phyloP scores from a whole-genome alignment of 2,797 vertebrate genomes.

The Neomorphus geoffroyi region DNA sequence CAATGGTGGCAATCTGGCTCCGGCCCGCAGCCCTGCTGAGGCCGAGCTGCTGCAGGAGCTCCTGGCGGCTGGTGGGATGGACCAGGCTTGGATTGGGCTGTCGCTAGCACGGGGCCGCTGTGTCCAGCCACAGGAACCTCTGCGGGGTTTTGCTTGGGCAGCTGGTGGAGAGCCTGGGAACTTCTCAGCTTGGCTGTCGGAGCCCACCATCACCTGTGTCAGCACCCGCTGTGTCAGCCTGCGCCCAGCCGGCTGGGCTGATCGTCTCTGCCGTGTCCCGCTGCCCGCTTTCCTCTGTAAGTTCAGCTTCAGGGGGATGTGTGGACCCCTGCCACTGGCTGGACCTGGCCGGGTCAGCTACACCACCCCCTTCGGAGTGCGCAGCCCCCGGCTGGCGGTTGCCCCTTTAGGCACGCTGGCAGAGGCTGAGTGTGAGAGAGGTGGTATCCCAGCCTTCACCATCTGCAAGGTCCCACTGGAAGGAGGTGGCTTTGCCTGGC shows the following conservation, averaged over 20 bases:
- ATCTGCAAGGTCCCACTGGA: conserved; percentile 58
- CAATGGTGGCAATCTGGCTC: conserved; percentile 76
- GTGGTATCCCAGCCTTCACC: neutral
- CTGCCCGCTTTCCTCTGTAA: conserved; percentile 77
- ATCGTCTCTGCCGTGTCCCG: conserved; percentile 14
- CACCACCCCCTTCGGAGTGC: conserved; percentile 69
- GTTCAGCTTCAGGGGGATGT: conserved; percentile 81
- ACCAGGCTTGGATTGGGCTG: conserved; percentile 78
- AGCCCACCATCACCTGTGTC: conserved; percentile 65
- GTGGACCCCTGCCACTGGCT: conserved; percentile 62
- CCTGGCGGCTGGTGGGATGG: neutral
- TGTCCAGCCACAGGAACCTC: neutral
- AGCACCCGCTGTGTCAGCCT: conserved; percentile 69
- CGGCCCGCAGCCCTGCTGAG: conserved; percentile 53
- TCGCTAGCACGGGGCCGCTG: conserved; percentile 65
- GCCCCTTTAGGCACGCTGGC: conserved; percentile 76
- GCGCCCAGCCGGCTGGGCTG: conserved; percentile 45
- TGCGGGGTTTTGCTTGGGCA: conserved; percentile 77
- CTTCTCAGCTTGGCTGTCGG: conserved; percentile 72
- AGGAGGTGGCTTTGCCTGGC: conserved; percentile 62
- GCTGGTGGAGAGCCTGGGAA: conserved; percentile 2
- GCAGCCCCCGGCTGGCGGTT: conserved; percentile 38
- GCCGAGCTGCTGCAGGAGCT: conserved; percentile 37
- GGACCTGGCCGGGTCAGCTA: conserved; percentile 70
- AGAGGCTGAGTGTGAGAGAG: conserved; percentile 54